These are phyloP conservation scores for Thalassaphorura encarpata DNA, from an alignment of 1,140 invertebrate genomes.

Conservation along the genomic window DNA sequence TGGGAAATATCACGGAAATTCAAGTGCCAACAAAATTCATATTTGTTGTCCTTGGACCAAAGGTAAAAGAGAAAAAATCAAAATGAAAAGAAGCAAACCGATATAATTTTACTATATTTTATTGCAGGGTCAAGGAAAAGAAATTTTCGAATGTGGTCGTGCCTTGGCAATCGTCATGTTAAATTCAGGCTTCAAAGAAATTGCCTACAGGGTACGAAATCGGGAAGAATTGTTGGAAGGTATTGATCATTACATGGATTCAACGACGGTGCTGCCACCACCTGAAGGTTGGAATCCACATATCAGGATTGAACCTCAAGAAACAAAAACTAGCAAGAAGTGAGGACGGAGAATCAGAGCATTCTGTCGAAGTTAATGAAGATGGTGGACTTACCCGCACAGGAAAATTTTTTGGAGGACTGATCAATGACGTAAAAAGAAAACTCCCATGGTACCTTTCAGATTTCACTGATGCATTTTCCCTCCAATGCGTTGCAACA, in stretches of 20 bases:
- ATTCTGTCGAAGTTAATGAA: neutral
- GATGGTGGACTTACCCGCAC: constrained; percentile 26
- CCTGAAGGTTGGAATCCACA: constrained; percentile 38
- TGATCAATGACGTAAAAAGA: constrained; percentile 37
- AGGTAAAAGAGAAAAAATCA: neutral
- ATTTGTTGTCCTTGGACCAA: constrained; percentile 36
- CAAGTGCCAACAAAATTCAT: constrained; percentile 37
- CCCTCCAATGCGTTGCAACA: constrained; percentile 39
- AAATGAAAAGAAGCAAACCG: too few relatives aligned
- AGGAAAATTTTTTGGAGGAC: constrained; percentile 36
- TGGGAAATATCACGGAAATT: constrained; percentile 38
- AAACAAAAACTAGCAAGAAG: neutral
- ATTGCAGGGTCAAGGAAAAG: neutral
- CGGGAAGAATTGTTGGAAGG: constrained; percentile 36
- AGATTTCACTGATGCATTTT: constrained; percentile 39
- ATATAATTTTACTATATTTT: too few relatives aligned
- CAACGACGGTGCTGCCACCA: constrained; percentile 40
- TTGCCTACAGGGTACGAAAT: constrained; percentile 35
- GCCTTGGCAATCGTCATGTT: constrained; percentile 36
- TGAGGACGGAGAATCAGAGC: neutral
- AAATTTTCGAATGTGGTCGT: constrained; percentile 35
- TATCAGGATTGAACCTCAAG: constrained; percentile 37
- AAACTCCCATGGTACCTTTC: constrained; percentile 35
- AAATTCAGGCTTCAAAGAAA: constrained; percentile 38
- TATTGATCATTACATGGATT: constrained; percentile 39